Conservation (phyloP, 2,797 vertebrate species). For the Coranthus polyacanthus region DNA sequence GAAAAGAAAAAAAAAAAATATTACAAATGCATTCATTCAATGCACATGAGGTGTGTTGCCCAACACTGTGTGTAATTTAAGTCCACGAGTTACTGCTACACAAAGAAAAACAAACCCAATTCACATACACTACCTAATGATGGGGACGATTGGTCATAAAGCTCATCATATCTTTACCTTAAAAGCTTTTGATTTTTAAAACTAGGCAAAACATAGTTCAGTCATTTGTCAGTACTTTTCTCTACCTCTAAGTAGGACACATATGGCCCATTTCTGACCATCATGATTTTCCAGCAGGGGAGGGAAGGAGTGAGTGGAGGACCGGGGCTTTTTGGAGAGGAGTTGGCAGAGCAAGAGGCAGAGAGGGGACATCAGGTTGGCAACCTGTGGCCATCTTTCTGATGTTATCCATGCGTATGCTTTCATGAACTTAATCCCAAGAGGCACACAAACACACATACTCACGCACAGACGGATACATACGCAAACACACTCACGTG, state of each 20-base stretch:
- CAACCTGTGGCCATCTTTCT: slow-evolving; percentile 78
- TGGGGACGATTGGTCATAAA: slow-evolving; percentile 25
- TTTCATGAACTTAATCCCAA: slow-evolving; percentile 73
- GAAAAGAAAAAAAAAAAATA: background rate
- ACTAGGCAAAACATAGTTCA: slow-evolving; percentile 1
- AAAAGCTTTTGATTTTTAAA: slow-evolving; percentile 23
- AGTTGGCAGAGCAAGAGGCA: slow-evolving; percentile 43
- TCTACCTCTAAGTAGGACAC: slow-evolving; percentile 60
- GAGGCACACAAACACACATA: slow-evolving; percentile 47
- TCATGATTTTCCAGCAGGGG: slow-evolving; percentile 28
- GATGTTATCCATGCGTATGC: slow-evolving; percentile 72
- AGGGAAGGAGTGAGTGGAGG: slow-evolving; percentile 19
- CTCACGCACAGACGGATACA: slow-evolving; percentile 24
- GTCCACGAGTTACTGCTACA: background rate
- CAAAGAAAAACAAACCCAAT: background rate
- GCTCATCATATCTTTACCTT: slow-evolving; percentile 33
- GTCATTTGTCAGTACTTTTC: slow-evolving; percentile 38
- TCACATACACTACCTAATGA: slow-evolving; percentile 26
- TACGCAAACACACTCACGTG: slow-evolving; percentile 2
- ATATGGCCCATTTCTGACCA: slow-evolving; percentile 59
- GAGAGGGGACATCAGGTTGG: slow-evolving; percentile 72
- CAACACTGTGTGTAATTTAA: too few species aligned
- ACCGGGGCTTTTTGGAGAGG: slow-evolving; percentile 20
- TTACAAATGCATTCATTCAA: too few species aligned
- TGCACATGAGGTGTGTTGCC: too few species aligned